These are phyloP conservation scores for Silurus meridionalis DNA, from an alignment of 2,113 vertebrate genomes.

Conservation along the genomic window DNA sequence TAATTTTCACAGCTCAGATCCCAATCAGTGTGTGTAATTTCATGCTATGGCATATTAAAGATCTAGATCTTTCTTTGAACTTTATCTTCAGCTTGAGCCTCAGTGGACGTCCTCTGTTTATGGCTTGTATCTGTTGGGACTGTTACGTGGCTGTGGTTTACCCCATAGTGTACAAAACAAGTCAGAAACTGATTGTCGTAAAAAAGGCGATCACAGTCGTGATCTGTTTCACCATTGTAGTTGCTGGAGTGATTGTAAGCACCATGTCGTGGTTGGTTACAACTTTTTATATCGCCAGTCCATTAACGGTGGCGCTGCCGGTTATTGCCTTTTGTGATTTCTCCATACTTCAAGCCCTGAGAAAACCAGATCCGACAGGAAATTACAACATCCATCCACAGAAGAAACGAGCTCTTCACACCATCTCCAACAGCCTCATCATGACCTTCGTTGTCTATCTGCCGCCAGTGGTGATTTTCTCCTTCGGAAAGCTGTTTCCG, in stretches of 20 bases:
- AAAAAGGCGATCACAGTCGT: not conserved
- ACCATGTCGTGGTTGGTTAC: not conserved
- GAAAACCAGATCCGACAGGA: slow-evolving; percentile 11
- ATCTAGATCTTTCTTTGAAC: not conserved
- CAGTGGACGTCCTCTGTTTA: slow-evolving; percentile 39
- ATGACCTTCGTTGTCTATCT: slow-evolving; percentile 31
- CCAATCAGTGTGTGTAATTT: slow-evolving; percentile 1
- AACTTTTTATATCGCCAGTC: not conserved
- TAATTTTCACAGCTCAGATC: not conserved
- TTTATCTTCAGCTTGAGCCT: slow-evolving; percentile 24
- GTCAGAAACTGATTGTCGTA: not conserved
- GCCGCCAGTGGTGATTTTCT: slow-evolving; percentile 12
- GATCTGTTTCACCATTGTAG: not conserved
- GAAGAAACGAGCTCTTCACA: slow-evolving; percentile 42
- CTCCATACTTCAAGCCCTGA: slow-evolving; percentile 22
- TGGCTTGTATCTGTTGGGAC: slow-evolving; percentile 45
- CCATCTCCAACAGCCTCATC: slow-evolving; percentile 33
- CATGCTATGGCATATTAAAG: not conserved
- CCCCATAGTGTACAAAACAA: slow-evolving; percentile 45
- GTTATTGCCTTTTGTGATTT: slow-evolving; percentile 40
- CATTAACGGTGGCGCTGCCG: slow-evolving; percentile 19
- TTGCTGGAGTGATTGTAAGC: not conserved
- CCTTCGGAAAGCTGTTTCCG: not conserved
- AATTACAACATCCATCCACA: slow-evolving; percentile 42
- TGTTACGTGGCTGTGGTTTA: slow-evolving; percentile 47